Evolutionary conservation across 2,888 invertebrate species (phyloP).

Genomic region (Chaetogeoica ovagalla): DNA sequence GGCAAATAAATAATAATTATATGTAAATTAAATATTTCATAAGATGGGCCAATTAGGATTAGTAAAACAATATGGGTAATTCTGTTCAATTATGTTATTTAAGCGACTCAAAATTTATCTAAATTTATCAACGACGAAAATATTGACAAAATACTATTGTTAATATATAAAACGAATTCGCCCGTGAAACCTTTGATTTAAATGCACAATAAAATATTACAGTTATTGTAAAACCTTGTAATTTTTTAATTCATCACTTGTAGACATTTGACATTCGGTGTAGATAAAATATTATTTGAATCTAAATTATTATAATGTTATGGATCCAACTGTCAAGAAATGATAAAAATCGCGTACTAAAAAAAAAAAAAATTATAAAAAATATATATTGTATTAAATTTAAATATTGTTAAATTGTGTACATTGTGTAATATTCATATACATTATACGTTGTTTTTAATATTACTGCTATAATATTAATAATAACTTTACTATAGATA

Average conservation of each 20-base stretch:
- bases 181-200: slow-evolving; percentile 4
- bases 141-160: background rate
- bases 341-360: background rate
- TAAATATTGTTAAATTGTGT: too few species aligned
- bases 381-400: too few species aligned
- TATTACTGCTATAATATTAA: too few species aligned
- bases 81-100: background rate
- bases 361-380: too few species aligned
- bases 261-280: background rate
- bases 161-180: background rate
- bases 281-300: background rate
- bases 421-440: too few species aligned
- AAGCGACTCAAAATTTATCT: too few species aligned
- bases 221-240: slow-evolving; percentile 11
- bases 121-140: background rate
- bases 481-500: too few species aligned
- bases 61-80: background rate
- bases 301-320: background rate
- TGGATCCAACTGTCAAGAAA: background rate
- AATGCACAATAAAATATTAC: background rate
- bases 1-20: too few species aligned
- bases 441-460: too few species aligned
- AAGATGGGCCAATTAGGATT: too few species aligned
- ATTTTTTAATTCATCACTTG: slow-evolving; percentile 1
- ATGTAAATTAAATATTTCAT: too few species aligned